Evolutionary conservation across 2,888 invertebrate genomes (phyloP), one percentile per base, ranked within the genome.

Genomic region (Tipula confusa): DNA sequence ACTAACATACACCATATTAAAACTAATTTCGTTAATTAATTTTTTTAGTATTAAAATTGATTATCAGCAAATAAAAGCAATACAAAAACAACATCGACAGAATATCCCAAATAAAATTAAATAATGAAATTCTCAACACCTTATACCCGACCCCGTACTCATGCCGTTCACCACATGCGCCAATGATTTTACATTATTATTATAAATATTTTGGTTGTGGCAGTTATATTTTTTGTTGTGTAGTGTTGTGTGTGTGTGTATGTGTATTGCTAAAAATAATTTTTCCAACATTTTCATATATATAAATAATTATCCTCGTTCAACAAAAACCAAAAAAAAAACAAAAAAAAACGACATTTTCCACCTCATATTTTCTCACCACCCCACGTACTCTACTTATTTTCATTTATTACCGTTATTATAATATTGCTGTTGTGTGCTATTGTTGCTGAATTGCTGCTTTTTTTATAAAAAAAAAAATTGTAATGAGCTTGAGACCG

Each of bases 371-470:
- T 64, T 64, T 24, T 24, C 64, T 9, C 64, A 11, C 64, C 64
- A 24, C 5, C 64, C 1, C 64, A 64, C 18, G 9, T 24, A 24
- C 11, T 1, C 6, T 9, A 9, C 11, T 33, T 64, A 24, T 64
- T 64, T 64, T 64, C 64, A 64, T 64, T 24, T 64, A 64, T 64
- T 64, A 64, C 64, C 64, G 24, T 64, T 64, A 64, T 64, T 64
- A 24, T n/a, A n/a, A n/a, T 9, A 64, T 38, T n/a, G 64, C 64
- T 24, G 9, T n/a, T n/a, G n/a, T 64, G 15, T 48, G 24, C 24
- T 64, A 64, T 64, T 64, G 24, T 64, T 24, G 18, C 64, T 24
- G 24, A 64, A 64, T 64, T 64, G 64, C 24, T 64, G 64, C 24
- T 64, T 64, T 64, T n/a, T n/a, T 64, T 9, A 64, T 64, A 24